Evolutionary conservation across 2,113 vertebrate genomes (phyloP), one percentile per base, ranked within the genome.

Genomic region (Equus przewalskii): DNA sequence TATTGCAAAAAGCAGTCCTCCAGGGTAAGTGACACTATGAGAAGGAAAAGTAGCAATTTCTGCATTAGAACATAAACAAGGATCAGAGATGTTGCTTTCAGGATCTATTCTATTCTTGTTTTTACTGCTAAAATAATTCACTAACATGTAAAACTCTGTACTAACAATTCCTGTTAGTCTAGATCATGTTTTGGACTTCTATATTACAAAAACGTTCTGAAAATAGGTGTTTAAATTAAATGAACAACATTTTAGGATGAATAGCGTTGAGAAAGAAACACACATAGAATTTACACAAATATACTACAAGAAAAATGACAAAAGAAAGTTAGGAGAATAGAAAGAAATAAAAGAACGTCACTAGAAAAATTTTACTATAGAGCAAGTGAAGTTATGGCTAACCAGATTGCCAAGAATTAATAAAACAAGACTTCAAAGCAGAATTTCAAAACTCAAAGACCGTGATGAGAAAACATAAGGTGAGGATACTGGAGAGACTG

Each of bases 361-460:
- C 21, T 3, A 28, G 5, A 75, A 81, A 90, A 69, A 58, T 79
- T 16, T 87, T 83, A 78, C 12, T 18, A 30, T 10, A 58, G 6
- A 84, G 49, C 3, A 64, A 64, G 65, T 12, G 28, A 62, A 82
- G 3, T 78, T 82, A 46, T 6, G 13, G 70, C 22, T 54, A 87
- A 76, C 36, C 7, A 60, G 28, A 58, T 33, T 64, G 56, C 51
- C 15, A 73, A 58, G 44, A 81, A 28, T 56, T 62, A 78, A 49
- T 65, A 65, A 64, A 69, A 56, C 24, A 56, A 64, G 69, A 70
- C 19, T 13, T 10, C 54, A 88, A 76, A 51, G n/a, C 11, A 30
- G 22, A 86, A 14, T 87, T 96, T 91, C 13, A 82, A 60, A 90
- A 85, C 24, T 62, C 41, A 62, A 76, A 95, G 28, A 49, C 51